Evolutionary conservation across 2,797 vertebrate species (phyloP).

Genomic region (Argya squamiceps): DNA sequence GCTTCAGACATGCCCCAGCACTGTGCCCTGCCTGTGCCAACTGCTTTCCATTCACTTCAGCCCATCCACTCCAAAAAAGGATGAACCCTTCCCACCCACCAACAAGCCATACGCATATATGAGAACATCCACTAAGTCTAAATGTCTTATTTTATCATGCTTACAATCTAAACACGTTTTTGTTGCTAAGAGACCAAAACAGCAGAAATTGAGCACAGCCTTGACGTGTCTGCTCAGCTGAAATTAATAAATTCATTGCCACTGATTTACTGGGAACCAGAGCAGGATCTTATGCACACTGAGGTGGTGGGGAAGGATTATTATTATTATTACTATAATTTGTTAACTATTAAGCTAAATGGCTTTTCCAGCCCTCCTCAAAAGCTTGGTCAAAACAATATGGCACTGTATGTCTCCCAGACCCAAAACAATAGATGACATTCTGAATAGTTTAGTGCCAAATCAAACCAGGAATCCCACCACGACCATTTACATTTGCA

Average conservation of each 20-base stretch:
- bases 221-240: constrained; percentile 4
- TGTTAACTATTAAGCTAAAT: not conserved
- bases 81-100: not conserved
- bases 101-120: not conserved
- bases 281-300: not conserved
- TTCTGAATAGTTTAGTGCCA: not conserved
- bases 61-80: not conserved
- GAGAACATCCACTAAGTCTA: constrained; percentile 4
- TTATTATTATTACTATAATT: not conserved
- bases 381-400: not conserved
- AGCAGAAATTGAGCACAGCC: constrained; percentile 6
- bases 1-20: not conserved
- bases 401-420: not conserved
- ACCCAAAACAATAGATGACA: not conserved
- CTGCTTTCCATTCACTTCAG: not conserved
- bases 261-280: not conserved
- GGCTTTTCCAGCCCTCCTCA: not conserved
- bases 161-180: constrained; percentile 40
- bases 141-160: constrained; percentile 22
- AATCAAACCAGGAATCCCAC: not conserved
- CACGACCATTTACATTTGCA: not conserved
- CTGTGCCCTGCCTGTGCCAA: not conserved
- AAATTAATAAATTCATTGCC: constrained; percentile 36
- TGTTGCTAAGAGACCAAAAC: constrained; percentile 66
- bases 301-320: not conserved